Conservation (phyloP, 2,888 invertebrate genomes). For the Eurois occulta region DNA sequence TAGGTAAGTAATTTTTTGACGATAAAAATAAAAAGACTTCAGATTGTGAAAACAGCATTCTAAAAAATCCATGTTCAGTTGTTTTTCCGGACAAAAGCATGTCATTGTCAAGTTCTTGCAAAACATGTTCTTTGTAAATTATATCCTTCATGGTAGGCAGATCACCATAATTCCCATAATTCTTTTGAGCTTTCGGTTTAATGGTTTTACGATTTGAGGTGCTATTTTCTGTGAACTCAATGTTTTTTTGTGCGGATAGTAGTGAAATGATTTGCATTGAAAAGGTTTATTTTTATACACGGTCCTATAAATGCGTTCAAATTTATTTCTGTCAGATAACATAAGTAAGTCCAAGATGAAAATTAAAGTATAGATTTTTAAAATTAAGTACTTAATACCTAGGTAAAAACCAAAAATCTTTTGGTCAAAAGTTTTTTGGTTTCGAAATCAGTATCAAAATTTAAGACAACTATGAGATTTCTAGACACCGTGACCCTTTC, state of each 20-base stretch:
- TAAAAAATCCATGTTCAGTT: too few relatives aligned
- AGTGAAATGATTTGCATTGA: background rate
- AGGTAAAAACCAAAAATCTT: too few relatives aligned
- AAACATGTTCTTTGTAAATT: constrained; percentile 62
- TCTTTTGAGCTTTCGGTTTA: constrained; percentile 18
- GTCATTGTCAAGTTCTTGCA: constrained; percentile 46
- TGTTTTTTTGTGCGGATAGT: background rate
- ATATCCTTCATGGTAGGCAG: constrained; percentile 45
- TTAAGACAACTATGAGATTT: background rate
- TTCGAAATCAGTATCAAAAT: background rate
- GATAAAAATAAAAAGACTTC: background rate
- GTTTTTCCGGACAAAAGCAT: constrained; percentile 39
- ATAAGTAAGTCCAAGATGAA: too few relatives aligned
- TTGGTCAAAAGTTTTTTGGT: background rate
- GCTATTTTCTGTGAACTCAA: background rate
- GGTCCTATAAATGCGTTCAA: too few relatives aligned
- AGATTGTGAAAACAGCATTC: background rate
- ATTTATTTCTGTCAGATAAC: background rate
- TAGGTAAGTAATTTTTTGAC: background rate
- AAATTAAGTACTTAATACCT: background rate
- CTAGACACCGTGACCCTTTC: background rate
- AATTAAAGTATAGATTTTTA: background rate
- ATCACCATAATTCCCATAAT: constrained; percentile 47
- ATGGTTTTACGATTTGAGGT: background rate
- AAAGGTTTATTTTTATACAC: too few relatives aligned